Evolutionary conservation across 2,888 invertebrate genomes (phyloP).

Genomic region (Phlogophora meticulosa): DNA sequence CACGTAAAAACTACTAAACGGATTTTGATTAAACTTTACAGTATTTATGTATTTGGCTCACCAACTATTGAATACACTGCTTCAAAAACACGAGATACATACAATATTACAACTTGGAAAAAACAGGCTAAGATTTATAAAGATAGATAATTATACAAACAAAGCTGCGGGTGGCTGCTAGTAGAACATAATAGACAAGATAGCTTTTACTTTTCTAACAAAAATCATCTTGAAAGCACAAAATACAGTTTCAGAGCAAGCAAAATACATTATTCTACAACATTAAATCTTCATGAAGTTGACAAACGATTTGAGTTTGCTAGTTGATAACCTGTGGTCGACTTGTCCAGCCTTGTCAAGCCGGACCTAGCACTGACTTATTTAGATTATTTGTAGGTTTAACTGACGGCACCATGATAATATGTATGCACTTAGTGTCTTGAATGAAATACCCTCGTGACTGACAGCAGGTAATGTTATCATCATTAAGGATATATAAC

Average conservation of each 20-base stretch:
- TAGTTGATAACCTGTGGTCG: slow-evolving; percentile 27
- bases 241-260: background rate
- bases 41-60: too few relatives aligned
- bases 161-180: too few relatives aligned
- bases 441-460: too few relatives aligned
- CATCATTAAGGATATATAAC: too few relatives aligned
- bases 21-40: too few relatives aligned
- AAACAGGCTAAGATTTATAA: too few relatives aligned
- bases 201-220: background rate
- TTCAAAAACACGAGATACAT: too few relatives aligned
- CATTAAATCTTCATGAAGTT: slow-evolving; percentile 9
- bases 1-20: too few relatives aligned
- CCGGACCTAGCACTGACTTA: slow-evolving; percentile 45
- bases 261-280: background rate
- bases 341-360: slow-evolving; percentile 41
- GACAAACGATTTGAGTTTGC: slow-evolving; percentile 19
- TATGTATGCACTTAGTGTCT: background rate
- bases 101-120: too few relatives aligned
- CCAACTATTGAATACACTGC: too few relatives aligned
- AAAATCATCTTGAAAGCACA: background rate
- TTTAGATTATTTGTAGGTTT: slow-evolving; percentile 42
- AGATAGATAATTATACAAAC: too few relatives aligned
- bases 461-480: too few relatives aligned
- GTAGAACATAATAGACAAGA: background rate
- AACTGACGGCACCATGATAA: slow-evolving; percentile 22